These are phyloP conservation scores for Brachynemurus nebulosus DNA, from an alignment of 2,888 invertebrate species.

Conservation along the genomic window DNA sequence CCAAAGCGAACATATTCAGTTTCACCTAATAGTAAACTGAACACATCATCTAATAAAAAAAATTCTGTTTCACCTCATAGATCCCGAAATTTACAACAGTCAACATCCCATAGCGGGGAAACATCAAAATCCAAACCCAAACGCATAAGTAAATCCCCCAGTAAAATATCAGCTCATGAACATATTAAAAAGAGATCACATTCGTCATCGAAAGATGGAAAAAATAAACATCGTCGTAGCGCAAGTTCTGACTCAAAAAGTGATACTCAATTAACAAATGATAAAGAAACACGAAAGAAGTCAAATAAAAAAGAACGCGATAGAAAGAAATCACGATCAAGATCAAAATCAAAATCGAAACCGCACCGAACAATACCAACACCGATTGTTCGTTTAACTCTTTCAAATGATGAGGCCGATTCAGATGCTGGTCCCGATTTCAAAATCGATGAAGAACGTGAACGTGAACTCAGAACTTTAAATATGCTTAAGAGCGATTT, in stretches of 20 bases:
- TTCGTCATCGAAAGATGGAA: no score
- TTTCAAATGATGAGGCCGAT: conserved; percentile 44
- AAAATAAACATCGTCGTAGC: conserved; percentile 14
- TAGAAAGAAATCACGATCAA: no score
- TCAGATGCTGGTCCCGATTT: conserved; percentile 32
- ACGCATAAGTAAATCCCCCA: no score
- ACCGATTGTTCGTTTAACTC: conserved; percentile 42
- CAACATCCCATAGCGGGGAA: no score
- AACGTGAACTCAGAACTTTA: conserved; percentile 52
- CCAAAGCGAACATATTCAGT: not conserved
- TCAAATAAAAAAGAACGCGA: conserved; percentile 40
- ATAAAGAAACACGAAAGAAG: conserved; percentile 29
- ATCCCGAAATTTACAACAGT: no score
- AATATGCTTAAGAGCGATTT: conserved; percentile 48
- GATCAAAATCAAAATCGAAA: conserved; percentile 31
- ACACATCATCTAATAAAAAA: conserved; percentile 1
- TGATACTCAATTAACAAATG: no score
- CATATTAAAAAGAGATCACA: no score
- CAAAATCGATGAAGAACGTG: conserved; percentile 43
- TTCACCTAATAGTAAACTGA: not conserved
- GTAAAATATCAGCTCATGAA: no score
- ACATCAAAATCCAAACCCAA: no score
- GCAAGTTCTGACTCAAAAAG: conserved; percentile 13
- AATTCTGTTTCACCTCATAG: not conserved
- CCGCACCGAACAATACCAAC: conserved; percentile 23